Conservation (phyloP, 2,888 invertebrate species). For the Drepanosiphum platanoidis region DNA sequence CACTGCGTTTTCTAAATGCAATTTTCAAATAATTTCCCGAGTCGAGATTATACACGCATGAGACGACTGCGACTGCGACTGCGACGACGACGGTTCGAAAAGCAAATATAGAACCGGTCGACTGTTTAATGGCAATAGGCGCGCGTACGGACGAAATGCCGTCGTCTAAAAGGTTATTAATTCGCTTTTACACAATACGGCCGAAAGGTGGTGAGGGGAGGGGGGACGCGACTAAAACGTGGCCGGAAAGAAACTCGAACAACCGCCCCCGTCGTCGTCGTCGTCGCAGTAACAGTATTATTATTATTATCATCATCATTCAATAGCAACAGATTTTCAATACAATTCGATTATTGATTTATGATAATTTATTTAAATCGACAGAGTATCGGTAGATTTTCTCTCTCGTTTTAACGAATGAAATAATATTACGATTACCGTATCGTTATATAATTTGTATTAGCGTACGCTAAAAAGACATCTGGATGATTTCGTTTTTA, state of each 20-base stretch:
- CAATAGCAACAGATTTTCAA: neutral
- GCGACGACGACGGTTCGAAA: neutral
- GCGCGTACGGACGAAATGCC: no score
- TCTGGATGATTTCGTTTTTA: no score
- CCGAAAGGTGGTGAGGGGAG: no score
- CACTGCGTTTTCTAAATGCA: neutral
- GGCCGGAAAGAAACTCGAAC: neutral
- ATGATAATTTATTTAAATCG: neutral
- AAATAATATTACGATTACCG: neutral
- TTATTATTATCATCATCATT: neutral
- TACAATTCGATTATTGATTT: neutral
- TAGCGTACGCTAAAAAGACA: no score
- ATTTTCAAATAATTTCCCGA: constrained; percentile 11
- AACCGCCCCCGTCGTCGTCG: no score
- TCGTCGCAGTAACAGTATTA: no score
- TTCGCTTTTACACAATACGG: no score
- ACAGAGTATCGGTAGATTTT: neutral
- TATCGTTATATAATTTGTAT: neutral
- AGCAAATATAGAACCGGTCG: neutral
- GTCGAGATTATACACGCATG: neutral
- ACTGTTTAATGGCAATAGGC: no score
- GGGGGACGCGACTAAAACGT: no score
- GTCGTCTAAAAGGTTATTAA: no score
- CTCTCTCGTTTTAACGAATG: neutral
- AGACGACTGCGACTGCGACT: no score